Conservation (phyloP, 1,140 invertebrate genomes). For the Radopholus similis region DNA sequence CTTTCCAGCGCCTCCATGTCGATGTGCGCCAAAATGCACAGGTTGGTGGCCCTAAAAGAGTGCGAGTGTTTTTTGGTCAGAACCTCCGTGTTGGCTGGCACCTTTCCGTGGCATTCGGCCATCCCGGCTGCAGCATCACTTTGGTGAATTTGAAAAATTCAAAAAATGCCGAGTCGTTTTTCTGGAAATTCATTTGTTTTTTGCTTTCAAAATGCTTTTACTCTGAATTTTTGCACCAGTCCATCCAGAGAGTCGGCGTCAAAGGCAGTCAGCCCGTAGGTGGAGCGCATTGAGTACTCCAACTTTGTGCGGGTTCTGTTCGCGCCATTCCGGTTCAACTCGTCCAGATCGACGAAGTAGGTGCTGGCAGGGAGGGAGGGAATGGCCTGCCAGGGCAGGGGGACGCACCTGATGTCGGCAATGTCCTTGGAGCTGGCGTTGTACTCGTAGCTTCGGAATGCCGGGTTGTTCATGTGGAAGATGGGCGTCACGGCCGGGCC, state of each 20-base stretch:
- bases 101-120: too few relatives aligned
- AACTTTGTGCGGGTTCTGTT: conserved; percentile 24
- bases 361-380: too few relatives aligned
- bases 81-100: too few relatives aligned
- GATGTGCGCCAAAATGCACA: too few relatives aligned
- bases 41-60: too few relatives aligned
- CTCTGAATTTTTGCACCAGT: conserved; percentile 5
- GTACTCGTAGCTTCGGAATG: conserved; percentile 38
- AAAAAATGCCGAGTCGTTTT: too few relatives aligned
- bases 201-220: too few relatives aligned
- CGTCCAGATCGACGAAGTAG: conserved; percentile 42
- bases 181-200: too few relatives aligned
- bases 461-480: conserved; percentile 32
- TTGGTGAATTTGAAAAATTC: too few relatives aligned
- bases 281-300: conserved; percentile 47
- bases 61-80: too few relatives aligned
- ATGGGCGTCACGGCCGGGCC: conserved; percentile 33
- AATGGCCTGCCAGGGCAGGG: not conserved
- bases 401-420: conserved; percentile 40
- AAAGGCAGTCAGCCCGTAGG: conserved; percentile 20
- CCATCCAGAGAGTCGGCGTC: conserved; percentile 3
- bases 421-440: conserved; percentile 22
- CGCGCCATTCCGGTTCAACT: conserved; percentile 28
- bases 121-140: too few relatives aligned
- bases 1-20: too few relatives aligned